phyloP scores from a whole-genome alignment of 2,888 invertebrate genomes.

The Julus scanicus region DNA sequence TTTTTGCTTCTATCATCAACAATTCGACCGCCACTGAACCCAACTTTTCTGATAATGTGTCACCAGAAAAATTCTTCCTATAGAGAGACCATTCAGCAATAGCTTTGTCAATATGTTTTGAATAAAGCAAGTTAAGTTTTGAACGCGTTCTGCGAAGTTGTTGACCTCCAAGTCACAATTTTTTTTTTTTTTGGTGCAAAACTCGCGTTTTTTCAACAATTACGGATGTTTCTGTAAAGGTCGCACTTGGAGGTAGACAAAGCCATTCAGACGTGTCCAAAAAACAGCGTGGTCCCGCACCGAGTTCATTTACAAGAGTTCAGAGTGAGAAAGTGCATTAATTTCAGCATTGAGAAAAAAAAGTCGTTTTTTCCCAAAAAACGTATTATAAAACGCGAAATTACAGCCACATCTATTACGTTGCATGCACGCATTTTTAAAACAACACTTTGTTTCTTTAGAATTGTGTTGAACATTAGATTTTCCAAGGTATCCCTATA shows the following conservation, averaged over 20 bases:
- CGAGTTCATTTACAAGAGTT: neutral
- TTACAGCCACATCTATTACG: neutral
- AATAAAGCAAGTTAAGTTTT: conserved; percentile 14
- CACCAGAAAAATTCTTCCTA: conserved; percentile 4
- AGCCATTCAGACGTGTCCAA: conserved; percentile 30
- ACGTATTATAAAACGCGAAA: neutral
- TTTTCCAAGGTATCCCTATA: neutral
- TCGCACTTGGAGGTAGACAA: conserved; percentile 34
- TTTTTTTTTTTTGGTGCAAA: neutral
- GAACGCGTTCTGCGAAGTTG: conserved; percentile 3
- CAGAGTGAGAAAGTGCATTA: neutral
- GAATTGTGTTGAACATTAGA: neutral
- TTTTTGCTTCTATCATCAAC: neutral
- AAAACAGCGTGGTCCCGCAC: neutral
- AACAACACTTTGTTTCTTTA: neutral
- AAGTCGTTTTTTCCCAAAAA: neutral
- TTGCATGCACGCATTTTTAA: neutral
- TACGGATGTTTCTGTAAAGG: conserved; percentile 36
- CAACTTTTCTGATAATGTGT: conserved; percentile 6
- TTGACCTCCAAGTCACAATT: conserved; percentile 14
- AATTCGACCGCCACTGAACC: conserved; percentile 5
- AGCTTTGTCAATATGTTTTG: neutral
- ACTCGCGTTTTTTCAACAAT: conserved; percentile 27
- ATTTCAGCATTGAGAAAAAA: neutral
- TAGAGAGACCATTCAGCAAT: neutral